A percentile compares a stretch with the other conserved stretches of the same genome.
Evolutionary conservation across 2,888 invertebrate genomes (phyloP).

Genomic region (Nasonovia ribisnigri): DNA sequence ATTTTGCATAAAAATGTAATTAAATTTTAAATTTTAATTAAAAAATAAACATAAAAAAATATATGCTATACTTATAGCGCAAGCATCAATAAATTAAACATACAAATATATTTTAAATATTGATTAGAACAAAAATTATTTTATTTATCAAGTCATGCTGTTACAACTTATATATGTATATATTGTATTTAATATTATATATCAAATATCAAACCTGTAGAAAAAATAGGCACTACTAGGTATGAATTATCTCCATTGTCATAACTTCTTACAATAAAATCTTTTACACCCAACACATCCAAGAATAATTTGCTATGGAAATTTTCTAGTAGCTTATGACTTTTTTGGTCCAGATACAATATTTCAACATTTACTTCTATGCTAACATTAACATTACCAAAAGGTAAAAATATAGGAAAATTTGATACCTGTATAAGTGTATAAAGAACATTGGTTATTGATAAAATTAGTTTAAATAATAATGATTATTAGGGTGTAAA

Average conservation of each 20-base stretch:
- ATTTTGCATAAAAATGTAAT: too few species aligned
- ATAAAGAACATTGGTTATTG: conserved; percentile 65
- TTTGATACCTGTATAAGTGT: conserved; percentile 70
- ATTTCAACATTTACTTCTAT: conserved; percentile 66
- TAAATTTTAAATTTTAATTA: too few species aligned
- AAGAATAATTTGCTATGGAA: conserved; percentile 66
- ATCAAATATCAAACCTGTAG: conserved; percentile 36
- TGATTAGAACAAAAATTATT: too few species aligned
- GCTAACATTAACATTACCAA: conserved; percentile 74
- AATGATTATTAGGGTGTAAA: background rate
- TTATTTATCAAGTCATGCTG: too few species aligned
- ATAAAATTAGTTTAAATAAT: background rate
- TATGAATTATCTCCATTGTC: conserved; percentile 49
- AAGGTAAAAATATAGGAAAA: conserved; percentile 82
- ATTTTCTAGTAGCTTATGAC: conserved; percentile 39
- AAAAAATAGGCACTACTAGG: conserved; percentile 71
- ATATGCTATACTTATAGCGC: too few species aligned
- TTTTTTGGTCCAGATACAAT: conserved; percentile 26
- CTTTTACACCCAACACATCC: conserved; percentile 72
- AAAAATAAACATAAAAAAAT: background rate
- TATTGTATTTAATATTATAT: background rate
- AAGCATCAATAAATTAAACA: too few species aligned
- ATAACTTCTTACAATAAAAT: conserved; percentile 55
- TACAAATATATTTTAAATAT: too few species aligned
- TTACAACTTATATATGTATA: too few species aligned